Evolutionary conservation across 2,797 vertebrate genomes (phyloP).

Genomic region (Schizopygopsis malacanthus): DNA sequence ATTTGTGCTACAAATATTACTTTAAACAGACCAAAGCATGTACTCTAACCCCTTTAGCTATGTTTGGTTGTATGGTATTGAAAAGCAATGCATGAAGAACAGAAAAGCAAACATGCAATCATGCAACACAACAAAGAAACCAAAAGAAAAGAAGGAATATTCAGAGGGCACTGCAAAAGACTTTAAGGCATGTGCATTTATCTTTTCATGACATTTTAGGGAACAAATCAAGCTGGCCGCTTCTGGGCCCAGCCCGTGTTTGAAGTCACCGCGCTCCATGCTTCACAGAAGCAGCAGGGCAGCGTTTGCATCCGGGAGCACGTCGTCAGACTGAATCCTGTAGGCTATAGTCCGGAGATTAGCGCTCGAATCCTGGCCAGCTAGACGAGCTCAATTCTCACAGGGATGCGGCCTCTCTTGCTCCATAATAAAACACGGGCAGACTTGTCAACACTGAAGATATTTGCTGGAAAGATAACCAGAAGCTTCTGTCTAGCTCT

Average conservation of each 20-base stretch:
- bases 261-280: slow-evolving; percentile 33
- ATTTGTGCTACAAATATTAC: slow-evolving; percentile 23
- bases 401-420: slow-evolving; percentile 65
- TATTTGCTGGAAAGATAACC: slow-evolving; percentile 69
- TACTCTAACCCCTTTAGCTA: slow-evolving; percentile 9
- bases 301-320: slow-evolving; percentile 9
- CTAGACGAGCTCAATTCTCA: slow-evolving; percentile 65
- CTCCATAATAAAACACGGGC: slow-evolving; percentile 75
- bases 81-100: not conserved
- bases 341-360: slow-evolving; percentile 25
- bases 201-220: slow-evolving; percentile 50
- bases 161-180: slow-evolving; percentile 45
- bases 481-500: slow-evolving; percentile 34
- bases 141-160: slow-evolving; percentile 24
- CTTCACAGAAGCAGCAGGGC: slow-evolving; percentile 42
- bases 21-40: slow-evolving; percentile 20
- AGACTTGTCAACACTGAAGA: slow-evolving; percentile 74
- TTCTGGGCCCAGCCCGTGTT: not conserved
- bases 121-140: not conserved
- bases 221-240: slow-evolving; percentile 14
- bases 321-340: slow-evolving; percentile 18
- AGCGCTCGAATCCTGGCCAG: slow-evolving; percentile 56
- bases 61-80: slow-evolving; percentile 5
- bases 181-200: slow-evolving; percentile 51
- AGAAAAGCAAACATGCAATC: slow-evolving; percentile 21